phyloP scores from a whole-genome alignment of 2,797 vertebrate genomes.

The Cyprinella venusta region DNA sequence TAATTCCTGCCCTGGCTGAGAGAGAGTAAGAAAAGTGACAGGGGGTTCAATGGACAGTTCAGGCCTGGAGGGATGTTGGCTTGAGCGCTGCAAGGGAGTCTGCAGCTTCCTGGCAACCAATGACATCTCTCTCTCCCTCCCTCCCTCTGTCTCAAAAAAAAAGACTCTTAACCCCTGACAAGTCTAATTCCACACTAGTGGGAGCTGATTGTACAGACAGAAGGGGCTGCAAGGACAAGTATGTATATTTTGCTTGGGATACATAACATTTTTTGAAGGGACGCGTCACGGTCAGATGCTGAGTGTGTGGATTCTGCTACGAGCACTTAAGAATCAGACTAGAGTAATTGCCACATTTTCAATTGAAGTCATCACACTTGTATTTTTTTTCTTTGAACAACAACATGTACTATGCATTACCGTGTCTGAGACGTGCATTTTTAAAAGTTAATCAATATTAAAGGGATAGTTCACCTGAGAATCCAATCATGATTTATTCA shows the following conservation, averaged over 20 bases:
- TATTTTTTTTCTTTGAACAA: neutral
- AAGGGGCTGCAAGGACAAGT: conserved; percentile 1
- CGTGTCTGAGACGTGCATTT: neutral
- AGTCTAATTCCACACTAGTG: conserved; percentile 15
- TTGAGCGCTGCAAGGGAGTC: conserved; percentile 61
- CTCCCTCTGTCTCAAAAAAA: neutral
- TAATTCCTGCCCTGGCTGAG: conserved; percentile 66
- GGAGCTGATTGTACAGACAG: neutral
- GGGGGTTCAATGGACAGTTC: conserved; percentile 66
- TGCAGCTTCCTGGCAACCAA: conserved; percentile 71
- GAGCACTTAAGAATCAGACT: conserved; percentile 1
- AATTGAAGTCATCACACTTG: neutral
- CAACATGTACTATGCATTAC: neutral
- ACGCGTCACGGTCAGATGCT: neutral
- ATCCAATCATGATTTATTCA: neutral
- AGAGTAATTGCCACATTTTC: neutral
- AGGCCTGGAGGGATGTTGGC: conserved; percentile 62
- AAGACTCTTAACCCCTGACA: conserved; percentile 30
- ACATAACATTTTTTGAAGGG: neutral
- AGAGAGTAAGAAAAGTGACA: conserved; percentile 59
- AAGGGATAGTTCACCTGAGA: neutral
- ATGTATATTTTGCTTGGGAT: neutral
- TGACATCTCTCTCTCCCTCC: conserved; percentile 47
- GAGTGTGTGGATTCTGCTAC: conserved; percentile 2
- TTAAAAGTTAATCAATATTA: conserved; percentile 3